Evolutionary conservation across 2,888 invertebrate genomes (phyloP).

Genomic region (Trachelus tabidus): DNA sequence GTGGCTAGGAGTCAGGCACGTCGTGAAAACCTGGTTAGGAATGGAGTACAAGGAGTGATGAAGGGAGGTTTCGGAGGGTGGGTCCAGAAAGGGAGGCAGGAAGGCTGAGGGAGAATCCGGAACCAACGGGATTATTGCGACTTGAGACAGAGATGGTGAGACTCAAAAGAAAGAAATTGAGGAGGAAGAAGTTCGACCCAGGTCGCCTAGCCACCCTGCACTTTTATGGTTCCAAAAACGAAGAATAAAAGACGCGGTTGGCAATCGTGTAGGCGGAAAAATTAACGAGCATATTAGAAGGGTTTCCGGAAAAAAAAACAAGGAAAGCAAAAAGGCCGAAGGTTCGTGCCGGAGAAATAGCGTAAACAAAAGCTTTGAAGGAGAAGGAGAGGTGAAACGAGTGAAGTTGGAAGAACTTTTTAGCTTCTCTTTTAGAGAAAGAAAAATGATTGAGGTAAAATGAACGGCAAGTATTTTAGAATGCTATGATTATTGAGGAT

Average conservation of each 20-base stretch:
- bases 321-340: neutral
- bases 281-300: neutral
- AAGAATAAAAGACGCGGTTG: slow-evolving; percentile 18
- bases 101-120: neutral
- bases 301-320: neutral
- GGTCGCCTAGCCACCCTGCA: neutral
- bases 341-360: neutral
- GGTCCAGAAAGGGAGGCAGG: too few relatives aligned
- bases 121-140: neutral
- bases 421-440: neutral
- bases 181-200: neutral
- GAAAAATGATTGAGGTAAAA: slow-evolving; percentile 23
- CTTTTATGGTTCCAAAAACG: neutral
- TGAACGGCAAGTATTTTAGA: slow-evolving; percentile 16
- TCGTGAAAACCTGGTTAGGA: neutral
- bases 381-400: slow-evolving; percentile 17
- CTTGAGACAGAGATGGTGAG: too few relatives aligned
- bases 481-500: slow-evolving; percentile 10
- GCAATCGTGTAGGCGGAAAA: slow-evolving; percentile 21
- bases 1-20: neutral
- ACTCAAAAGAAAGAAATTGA: neutral
- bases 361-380: slow-evolving; percentile 2
- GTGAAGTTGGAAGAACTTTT: neutral
- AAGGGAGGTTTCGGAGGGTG: neutral
- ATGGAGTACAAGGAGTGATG: neutral